Percentiles rank a stretch among this genome's conserved stretches.
Conservation (phyloP, 2,888 invertebrate genomes). For the Yponomeuta malinellus region DNA sequence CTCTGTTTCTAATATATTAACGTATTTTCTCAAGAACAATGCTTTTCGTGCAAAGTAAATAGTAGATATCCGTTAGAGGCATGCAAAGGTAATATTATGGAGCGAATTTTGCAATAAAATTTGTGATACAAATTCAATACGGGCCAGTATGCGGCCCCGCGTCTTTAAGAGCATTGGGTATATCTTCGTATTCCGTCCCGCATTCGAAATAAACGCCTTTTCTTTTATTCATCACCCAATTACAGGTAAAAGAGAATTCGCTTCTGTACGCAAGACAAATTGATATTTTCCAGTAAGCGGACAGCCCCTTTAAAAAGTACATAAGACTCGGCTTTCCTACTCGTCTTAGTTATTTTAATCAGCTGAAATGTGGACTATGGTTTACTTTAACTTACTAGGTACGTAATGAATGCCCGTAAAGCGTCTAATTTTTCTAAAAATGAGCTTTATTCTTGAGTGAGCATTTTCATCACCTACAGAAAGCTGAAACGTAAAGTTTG, state of each 20-base stretch:
- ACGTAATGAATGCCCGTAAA: too few relatives aligned
- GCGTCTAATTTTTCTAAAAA: background rate
- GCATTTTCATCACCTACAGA: background rate
- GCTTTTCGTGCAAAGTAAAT: too few relatives aligned
- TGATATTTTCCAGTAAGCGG: slow-evolving; percentile 21
- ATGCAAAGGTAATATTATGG: background rate
- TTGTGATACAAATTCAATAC: slow-evolving; percentile 13
- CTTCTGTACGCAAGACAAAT: slow-evolving; percentile 31
- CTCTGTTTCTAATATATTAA: background rate
- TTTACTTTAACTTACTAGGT: background rate
- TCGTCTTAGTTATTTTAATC: background rate
- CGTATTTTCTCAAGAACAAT: background rate
- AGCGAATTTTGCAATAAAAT: slow-evolving; percentile 6
- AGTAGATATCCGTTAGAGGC: background rate
- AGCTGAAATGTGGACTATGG: background rate
- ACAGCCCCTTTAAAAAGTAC: slow-evolving; percentile 6
- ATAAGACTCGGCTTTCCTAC: background rate
- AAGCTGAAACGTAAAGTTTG: slow-evolving; percentile 11
- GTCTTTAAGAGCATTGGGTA: background rate
- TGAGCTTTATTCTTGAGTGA: background rate
- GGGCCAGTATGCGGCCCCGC: slow-evolving; percentile 9
- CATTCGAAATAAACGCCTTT: slow-evolving; percentile 64
- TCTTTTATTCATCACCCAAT: slow-evolving; percentile 76
- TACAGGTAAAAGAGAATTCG: slow-evolving; percentile 71
- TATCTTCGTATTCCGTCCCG: slow-evolving; percentile 47